These are phyloP conservation scores for Pangasius larnaudii DNA, from an alignment of 2,797 vertebrate genomes.

Conservation along the genomic window DNA sequence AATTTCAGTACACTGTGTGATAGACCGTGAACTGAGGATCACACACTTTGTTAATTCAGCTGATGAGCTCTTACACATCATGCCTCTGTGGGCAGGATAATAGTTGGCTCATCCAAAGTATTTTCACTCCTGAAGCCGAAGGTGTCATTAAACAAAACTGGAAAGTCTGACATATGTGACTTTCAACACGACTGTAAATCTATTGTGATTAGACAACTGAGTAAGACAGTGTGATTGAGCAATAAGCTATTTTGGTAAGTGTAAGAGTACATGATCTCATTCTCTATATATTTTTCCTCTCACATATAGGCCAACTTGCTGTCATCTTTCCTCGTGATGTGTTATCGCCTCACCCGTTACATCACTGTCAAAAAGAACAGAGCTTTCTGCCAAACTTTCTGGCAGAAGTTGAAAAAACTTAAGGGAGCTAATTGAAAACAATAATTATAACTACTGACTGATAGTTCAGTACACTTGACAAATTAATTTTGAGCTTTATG, in stretches of 20 bases:
- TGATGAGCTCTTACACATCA: conserved; percentile 71
- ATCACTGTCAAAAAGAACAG: conserved; percentile 75
- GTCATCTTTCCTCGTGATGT: conserved; percentile 86
- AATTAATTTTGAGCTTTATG: conserved; percentile 11
- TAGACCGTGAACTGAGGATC: conserved; percentile 76
- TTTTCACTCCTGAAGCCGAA: conserved; percentile 80
- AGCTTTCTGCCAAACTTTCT: conserved; percentile 85
- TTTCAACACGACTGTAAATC: conserved; percentile 30
- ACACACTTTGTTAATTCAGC: conserved; percentile 83
- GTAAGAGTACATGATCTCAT: conserved; percentile 24
- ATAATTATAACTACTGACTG: not conserved
- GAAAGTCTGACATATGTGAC: conserved; percentile 62
- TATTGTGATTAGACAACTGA: conserved; percentile 9
- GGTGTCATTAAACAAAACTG: conserved; percentile 74
- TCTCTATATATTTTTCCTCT: conserved; percentile 75
- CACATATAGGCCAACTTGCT: conserved; percentile 83
- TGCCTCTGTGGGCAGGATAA: conserved; percentile 52
- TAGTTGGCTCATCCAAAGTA: conserved; percentile 79
- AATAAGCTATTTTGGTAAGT: conserved; percentile 18
- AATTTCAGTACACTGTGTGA: conserved; percentile 72
- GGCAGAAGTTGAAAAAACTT: conserved; percentile 73
- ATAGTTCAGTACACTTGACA: conserved; percentile 4
- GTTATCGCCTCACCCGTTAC: conserved; percentile 74
- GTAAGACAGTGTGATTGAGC: conserved; percentile 17
- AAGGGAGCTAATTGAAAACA: conserved; percentile 32